Percentiles rank a stretch among this genome's conserved stretches.
These are phyloP conservation scores for Empis stercorea DNA, from an alignment of 2,888 invertebrate species.

Conservation along the genomic window DNA sequence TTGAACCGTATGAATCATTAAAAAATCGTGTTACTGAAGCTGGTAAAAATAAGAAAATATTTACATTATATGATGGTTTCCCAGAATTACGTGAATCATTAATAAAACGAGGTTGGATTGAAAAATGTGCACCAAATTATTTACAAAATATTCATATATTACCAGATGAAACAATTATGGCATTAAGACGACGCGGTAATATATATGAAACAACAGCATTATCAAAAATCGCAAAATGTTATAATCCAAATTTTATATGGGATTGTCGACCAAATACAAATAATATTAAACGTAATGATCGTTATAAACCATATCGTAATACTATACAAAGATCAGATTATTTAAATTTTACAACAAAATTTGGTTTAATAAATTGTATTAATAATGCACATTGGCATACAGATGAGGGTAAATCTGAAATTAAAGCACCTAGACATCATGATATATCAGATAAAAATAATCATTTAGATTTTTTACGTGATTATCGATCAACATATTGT, in stretches of 20 bases:
- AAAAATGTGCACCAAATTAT: conserved; percentile 42
- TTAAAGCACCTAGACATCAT: no score
- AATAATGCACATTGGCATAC: conserved; percentile 29
- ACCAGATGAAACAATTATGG: conserved; percentile 22
- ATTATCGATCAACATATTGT: conserved; percentile 68
- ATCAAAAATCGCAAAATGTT: conserved; percentile 46
- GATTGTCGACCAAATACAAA: conserved; percentile 36
- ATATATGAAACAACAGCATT: conserved; percentile 36
- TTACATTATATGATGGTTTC: conserved; percentile 29
- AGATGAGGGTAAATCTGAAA: conserved; percentile 12
- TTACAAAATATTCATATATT: conserved; percentile 26
- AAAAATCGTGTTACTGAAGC: neutral
- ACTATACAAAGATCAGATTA: conserved; percentile 23
- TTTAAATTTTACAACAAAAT: conserved; percentile 39
- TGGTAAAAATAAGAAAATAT: conserved; percentile 25
- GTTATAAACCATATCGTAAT: conserved; percentile 24
- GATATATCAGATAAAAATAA: no score
- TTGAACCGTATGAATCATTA: conserved; percentile 18
- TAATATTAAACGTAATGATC: neutral
- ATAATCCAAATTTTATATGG: conserved; percentile 61
- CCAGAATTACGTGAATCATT: conserved; percentile 38
- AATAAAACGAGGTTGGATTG: conserved; percentile 56
- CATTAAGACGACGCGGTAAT: conserved; percentile 26
- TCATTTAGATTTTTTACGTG: conserved; percentile 31
- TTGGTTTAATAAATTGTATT: conserved; percentile 34